These are phyloP conservation scores for Myiotriccus ornatus DNA, from an alignment of 2,797 vertebrate genomes.

Conservation along the genomic window DNA sequence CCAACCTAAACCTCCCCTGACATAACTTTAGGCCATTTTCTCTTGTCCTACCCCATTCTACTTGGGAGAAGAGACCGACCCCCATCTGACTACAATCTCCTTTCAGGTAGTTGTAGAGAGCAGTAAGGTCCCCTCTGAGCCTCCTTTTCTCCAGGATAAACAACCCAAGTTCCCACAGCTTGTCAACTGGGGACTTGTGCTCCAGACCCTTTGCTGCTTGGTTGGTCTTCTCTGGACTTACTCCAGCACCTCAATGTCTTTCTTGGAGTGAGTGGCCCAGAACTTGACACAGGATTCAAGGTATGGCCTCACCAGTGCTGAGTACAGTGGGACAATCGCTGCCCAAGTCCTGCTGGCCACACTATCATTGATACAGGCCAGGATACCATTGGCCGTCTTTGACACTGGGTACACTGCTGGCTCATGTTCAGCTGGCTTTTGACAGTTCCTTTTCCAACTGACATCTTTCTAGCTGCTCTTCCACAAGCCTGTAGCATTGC, in stretches of 20 bases:
- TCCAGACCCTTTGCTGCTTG: rapidly evolving
- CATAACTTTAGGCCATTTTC: neutral
- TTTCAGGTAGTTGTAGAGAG: neutral
- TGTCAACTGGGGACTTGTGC: rapidly evolving
- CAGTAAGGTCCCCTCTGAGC: neutral
- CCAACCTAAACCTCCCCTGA: neutral
- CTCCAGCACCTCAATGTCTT: neutral
- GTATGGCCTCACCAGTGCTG: rapidly evolving
- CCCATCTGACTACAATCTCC: neutral
- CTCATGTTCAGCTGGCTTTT: rapidly evolving
- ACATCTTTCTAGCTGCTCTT: neutral
- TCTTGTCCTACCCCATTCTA: neutral
- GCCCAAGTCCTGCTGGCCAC: neutral
- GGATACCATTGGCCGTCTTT: neutral
- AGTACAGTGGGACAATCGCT: rapidly evolving
- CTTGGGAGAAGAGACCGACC: neutral
- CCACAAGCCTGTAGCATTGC: neutral
- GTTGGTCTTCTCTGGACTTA: rapidly evolving
- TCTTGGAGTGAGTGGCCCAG: neutral
- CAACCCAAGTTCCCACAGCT: neutral
- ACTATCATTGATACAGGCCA: rapidly evolving
- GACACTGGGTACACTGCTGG: rapidly evolving
- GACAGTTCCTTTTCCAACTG: neutral
- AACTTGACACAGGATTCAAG: rapidly evolving
- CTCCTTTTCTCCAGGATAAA: neutral